These are phyloP conservation scores for Elymnias hypermnestra DNA, from an alignment of 1,140 invertebrate species.

Conservation along the genomic window DNA sequence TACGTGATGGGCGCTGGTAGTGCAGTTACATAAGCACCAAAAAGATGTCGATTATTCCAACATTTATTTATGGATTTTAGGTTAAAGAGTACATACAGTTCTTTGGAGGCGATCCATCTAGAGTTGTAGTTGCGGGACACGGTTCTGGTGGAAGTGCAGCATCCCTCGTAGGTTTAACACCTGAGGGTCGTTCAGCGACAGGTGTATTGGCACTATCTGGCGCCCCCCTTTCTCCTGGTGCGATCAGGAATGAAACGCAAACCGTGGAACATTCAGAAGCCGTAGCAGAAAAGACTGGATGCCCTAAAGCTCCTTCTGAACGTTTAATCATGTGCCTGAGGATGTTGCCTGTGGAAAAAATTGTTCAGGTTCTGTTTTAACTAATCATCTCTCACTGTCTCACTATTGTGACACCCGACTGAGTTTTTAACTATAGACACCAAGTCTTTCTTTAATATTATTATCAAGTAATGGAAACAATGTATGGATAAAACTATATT, in stretches of 20 bases:
- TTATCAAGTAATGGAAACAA: too few species aligned
- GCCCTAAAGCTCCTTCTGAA: conserved; percentile 71
- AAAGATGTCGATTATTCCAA: too few species aligned
- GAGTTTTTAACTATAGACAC: too few species aligned
- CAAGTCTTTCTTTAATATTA: too few species aligned
- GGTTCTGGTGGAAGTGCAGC: conserved; percentile 82
- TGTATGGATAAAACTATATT: too few species aligned
- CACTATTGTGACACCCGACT: too few species aligned
- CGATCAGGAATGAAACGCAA: conserved; percentile 76
- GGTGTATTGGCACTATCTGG: conserved; percentile 83
- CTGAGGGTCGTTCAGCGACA: conserved; percentile 58
- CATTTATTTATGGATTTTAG: conserved; percentile 35
- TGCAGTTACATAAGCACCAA: too few species aligned
- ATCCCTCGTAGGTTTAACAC: conserved; percentile 76
- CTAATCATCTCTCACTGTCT: too few species aligned
- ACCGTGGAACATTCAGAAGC: conserved; percentile 57
- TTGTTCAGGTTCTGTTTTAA: conserved; percentile 35
- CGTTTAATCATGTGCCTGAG: conserved; percentile 78
- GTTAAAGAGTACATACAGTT: conserved; percentile 81
- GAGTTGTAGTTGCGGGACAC: conserved; percentile 83
- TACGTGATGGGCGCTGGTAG: too few species aligned
- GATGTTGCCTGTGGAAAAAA: conserved; percentile 51
- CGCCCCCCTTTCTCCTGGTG: conserved; percentile 80
- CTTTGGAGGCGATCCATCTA: conserved; percentile 83
- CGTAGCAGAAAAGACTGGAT: conserved; percentile 76